phyloP scores from a whole-genome alignment of 2,113 vertebrate genomes.

The Phainopepla nitens region DNA sequence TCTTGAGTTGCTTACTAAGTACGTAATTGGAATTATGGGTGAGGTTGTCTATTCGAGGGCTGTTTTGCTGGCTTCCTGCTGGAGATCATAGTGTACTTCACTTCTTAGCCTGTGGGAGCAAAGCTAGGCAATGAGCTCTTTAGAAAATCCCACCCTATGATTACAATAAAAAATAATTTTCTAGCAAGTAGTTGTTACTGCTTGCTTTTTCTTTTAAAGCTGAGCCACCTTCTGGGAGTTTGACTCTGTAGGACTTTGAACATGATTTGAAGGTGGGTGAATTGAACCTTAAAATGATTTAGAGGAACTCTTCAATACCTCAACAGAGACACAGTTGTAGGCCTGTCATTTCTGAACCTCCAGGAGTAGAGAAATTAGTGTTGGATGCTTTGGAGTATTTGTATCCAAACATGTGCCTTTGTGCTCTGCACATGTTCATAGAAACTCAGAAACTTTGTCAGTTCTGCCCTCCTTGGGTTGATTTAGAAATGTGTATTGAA shows the following conservation, averaged over 20 bases:
- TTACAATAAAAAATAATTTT: not conserved
- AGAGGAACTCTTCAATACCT: not conserved
- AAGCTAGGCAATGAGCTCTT: not conserved
- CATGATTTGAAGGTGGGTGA: not conserved
- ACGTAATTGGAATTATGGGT: not conserved
- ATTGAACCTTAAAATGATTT: not conserved
- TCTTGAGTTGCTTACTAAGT: not conserved
- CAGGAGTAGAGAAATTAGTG: not conserved
- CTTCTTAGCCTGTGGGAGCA: not conserved
- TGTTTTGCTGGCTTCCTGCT: not conserved
- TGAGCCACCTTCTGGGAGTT: not conserved
- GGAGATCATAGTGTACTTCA: not conserved
- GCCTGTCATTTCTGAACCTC: not conserved
- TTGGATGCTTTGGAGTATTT: not conserved
- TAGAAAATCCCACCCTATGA: not conserved
- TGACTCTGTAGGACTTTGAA: not conserved
- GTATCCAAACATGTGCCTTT: not conserved
- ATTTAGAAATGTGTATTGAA: not conserved
- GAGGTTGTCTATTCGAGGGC: not conserved
- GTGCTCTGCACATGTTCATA: not conserved
- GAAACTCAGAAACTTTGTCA: not conserved
- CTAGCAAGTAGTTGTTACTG: not conserved
- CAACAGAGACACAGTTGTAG: not conserved
- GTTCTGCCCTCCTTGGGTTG: not conserved
- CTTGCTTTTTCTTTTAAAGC: not conserved